Base-by-base conservation (phyloP, 2,113 vertebrate genomes). In the Esox niger region DNA sequence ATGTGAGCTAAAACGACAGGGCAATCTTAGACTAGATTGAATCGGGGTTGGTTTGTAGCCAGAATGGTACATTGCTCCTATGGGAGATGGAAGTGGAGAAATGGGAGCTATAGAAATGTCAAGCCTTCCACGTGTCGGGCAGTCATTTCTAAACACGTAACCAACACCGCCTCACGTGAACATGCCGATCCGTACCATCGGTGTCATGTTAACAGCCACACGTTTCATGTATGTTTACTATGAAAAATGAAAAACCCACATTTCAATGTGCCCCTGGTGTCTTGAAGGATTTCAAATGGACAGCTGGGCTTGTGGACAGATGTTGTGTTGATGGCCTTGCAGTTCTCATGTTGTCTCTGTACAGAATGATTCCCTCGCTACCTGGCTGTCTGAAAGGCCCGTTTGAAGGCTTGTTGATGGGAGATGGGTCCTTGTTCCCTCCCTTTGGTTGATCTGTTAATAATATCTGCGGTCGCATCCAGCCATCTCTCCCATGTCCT, bases 1-100 rank as follows among this genome's bases (percentile, higher is more conserved):
- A 66, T 74, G 67, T 70, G 64, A 70, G 64, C 20, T 58, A 62
- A 76, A 75, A 70, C 15, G 61, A 79, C 62, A 86, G 17, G 79
- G 76, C 79, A 79, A 82, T 86, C 68, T 74, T 66, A 79, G 75
- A 55, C 79, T 25, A 30, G 58, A 67, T 71, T 62, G 54, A 30
- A 68, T 73, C 5, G 26, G 9, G 6, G 26, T 56, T 59, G 56
- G 56, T 60, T 6, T 59, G 69, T 56, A 68, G 78, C 70, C 81
- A 70, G 47, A 25, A 68, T 66, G 59, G 72, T 68, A 79, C 75
- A 78, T 82, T 78, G 79, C 73, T 81, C 78, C 79, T 82, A 62
- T 7, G 71, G 78, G 82, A 61, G 71, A 25, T 68, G 31, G 46
- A 73, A 82, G 82, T 75, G 71, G 76, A 68, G 69, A 75, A 78